Evolutionary conservation across 2,888 invertebrate species (phyloP).

Genomic region (Drosophila mercatorum): DNA sequence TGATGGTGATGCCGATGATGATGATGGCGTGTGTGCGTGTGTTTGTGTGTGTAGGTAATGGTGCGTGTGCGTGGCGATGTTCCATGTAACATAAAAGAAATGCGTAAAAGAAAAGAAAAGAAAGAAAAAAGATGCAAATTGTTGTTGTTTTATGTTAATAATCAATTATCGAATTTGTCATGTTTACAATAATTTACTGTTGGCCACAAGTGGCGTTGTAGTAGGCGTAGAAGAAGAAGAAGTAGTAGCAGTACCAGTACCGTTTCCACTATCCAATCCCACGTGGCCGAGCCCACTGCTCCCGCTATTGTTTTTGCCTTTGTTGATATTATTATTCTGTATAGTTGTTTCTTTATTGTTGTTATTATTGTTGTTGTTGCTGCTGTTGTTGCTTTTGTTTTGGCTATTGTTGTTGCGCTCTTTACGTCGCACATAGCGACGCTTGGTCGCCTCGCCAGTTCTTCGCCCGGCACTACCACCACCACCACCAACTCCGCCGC

Average conservation of each 20-base stretch:
- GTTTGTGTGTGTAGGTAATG: neutral
- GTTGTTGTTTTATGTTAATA: slow-evolving; percentile 85
- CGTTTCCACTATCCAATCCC: slow-evolving; percentile 79
- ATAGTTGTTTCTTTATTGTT: slow-evolving; percentile 41
- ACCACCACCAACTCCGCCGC: slow-evolving; percentile 39
- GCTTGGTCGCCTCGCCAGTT: slow-evolving; percentile 66
- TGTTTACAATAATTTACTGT: slow-evolving; percentile 85
- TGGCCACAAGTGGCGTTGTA: slow-evolving; percentile 85
- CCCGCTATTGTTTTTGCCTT: slow-evolving; percentile 31
- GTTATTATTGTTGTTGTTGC: slow-evolving; percentile 29
- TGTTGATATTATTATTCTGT: slow-evolving; percentile 54
- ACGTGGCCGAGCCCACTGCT: slow-evolving; percentile 47
- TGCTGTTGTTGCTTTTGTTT: slow-evolving; percentile 45
- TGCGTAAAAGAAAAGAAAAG: slow-evolving; percentile 44
- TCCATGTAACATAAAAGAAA: slow-evolving; percentile 35
- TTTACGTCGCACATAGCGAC: slow-evolving; percentile 82
- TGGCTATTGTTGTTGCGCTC: slow-evolving; percentile 70
- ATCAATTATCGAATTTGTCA: slow-evolving; percentile 84
- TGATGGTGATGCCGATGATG: neutral
- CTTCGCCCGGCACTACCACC: slow-evolving; percentile 56
- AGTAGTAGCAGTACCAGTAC: slow-evolving; percentile 83
- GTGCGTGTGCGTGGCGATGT: slow-evolving; percentile 15
- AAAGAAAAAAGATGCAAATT: slow-evolving; percentile 83
- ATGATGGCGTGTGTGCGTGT: slow-evolving; percentile 7
- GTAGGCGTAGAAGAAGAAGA: slow-evolving; percentile 80